These are phyloP conservation scores for Saccostrea cuccullata DNA, from an alignment of 1,140 invertebrate genomes.

Conservation along the genomic window DNA sequence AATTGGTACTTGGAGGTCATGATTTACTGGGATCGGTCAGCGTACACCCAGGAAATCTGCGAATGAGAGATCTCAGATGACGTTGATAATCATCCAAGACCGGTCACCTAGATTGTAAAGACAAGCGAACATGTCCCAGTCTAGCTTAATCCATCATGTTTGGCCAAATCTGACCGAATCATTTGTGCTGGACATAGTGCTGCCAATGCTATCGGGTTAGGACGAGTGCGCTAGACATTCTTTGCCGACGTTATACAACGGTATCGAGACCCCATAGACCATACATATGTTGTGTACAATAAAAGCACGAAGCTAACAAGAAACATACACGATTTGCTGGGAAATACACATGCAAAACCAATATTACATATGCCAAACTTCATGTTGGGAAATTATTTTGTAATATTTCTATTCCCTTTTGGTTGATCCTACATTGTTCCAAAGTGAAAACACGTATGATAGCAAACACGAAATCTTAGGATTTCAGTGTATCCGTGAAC, in stretches of 20 bases:
- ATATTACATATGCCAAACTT: conserved; percentile 14
- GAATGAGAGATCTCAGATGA: conserved; percentile 19
- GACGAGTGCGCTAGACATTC: conserved; percentile 6
- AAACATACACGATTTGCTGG: conserved; percentile 17
- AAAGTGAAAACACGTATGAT: too few relatives aligned
- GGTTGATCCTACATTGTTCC: conserved; percentile 2
- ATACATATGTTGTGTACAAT: conserved; percentile 25
- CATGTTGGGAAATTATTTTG: conserved; percentile 8
- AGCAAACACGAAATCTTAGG: too few relatives aligned
- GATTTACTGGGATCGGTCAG: neutral
- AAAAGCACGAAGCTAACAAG: conserved; percentile 24
- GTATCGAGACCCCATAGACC: neutral
- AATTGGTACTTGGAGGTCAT: neutral
- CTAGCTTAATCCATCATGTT: conserved; percentile 11
- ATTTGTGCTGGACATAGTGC: conserved; percentile 19
- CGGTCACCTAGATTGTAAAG: conserved; percentile 7
- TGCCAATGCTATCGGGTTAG: neutral
- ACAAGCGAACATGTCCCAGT: conserved; percentile 31
- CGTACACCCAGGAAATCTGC: neutral
- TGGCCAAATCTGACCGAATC: conserved; percentile 23
- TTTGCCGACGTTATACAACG: conserved; percentile 13
- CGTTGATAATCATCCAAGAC: conserved; percentile 11
- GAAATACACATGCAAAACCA: conserved; percentile 37
- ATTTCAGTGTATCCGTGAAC: too few relatives aligned
- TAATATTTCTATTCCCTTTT: conserved; percentile 25